Conservation (phyloP, 2,113 vertebrate species). For the Lepidothrix coronata region DNA sequence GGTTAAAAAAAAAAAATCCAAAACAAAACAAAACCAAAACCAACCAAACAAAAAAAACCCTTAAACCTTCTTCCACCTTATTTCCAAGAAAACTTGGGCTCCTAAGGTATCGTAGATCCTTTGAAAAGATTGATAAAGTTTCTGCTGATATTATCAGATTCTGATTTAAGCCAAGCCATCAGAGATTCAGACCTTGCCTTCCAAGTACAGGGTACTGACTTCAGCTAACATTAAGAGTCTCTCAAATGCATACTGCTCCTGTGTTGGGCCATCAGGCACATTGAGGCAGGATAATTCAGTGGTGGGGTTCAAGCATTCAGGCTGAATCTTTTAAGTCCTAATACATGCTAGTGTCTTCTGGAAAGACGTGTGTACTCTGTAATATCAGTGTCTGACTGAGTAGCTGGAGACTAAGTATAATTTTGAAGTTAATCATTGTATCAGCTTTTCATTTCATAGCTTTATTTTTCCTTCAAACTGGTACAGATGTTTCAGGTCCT, state of each 20-base stretch:
- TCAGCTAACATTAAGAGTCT: background rate
- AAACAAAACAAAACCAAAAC: no score
- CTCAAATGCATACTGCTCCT: background rate
- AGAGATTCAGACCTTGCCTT: background rate
- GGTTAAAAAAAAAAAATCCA: background rate
- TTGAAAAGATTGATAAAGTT: background rate
- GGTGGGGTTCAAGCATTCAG: background rate
- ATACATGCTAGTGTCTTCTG: background rate
- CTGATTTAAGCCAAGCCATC: background rate
- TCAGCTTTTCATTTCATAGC: background rate
- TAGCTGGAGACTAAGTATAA: background rate
- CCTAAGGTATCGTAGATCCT: background rate
- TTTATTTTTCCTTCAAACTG: background rate
- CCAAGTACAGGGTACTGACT: fast-evolving
- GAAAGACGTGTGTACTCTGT: background rate
- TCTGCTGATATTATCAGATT: background rate
- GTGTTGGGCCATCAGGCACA: fast-evolving
- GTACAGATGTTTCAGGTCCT: background rate
- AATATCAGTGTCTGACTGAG: background rate
- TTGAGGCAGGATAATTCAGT: background rate
- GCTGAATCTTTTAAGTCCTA: background rate
- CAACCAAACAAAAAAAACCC: fast-evolving
- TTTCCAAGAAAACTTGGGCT: background rate
- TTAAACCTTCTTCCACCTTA: background rate
- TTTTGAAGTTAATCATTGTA: background rate